These are phyloP conservation scores for Callospermophilus lateralis DNA, from an alignment of 2,113 vertebrate species.

Conservation along the genomic window DNA sequence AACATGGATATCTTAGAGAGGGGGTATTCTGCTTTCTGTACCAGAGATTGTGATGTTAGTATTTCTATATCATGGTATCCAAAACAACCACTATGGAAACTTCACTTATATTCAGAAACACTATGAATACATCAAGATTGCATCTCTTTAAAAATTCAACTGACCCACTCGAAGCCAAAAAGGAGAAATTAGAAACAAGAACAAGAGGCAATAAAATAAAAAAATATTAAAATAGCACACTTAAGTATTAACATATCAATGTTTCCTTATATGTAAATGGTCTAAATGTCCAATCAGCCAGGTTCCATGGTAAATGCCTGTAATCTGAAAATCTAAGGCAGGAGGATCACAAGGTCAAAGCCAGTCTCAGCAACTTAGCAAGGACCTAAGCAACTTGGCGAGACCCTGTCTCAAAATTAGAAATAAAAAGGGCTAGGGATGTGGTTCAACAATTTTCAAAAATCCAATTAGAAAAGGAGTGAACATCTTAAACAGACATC, in stretches of 20 bases:
- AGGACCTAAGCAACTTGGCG: too few species aligned
- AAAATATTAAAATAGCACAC: background rate
- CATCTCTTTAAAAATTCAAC: background rate
- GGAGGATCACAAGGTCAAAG: too few species aligned
- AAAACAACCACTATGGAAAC: constrained; percentile 35
- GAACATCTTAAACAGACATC: background rate
- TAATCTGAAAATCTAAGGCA: too few species aligned
- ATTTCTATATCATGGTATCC: background rate
- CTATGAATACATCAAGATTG: background rate
- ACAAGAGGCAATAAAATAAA: background rate
- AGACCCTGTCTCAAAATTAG: too few species aligned
- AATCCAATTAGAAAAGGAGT: background rate
- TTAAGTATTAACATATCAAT: background rate
- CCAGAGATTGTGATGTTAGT: background rate
- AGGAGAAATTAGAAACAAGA: background rate
- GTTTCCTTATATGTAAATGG: background rate
- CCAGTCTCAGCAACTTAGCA: too few species aligned
- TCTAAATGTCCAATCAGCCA: background rate
- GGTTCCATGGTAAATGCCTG: background rate
- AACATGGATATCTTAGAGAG: background rate
- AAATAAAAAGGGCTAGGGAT: too few species aligned
- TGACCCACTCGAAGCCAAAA: background rate
- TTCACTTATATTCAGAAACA: background rate
- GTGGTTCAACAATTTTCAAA: background rate
- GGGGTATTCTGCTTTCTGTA: background rate